Conservation (phyloP, 2,888 invertebrate genomes). For the Halocaridina rubra region DNA sequence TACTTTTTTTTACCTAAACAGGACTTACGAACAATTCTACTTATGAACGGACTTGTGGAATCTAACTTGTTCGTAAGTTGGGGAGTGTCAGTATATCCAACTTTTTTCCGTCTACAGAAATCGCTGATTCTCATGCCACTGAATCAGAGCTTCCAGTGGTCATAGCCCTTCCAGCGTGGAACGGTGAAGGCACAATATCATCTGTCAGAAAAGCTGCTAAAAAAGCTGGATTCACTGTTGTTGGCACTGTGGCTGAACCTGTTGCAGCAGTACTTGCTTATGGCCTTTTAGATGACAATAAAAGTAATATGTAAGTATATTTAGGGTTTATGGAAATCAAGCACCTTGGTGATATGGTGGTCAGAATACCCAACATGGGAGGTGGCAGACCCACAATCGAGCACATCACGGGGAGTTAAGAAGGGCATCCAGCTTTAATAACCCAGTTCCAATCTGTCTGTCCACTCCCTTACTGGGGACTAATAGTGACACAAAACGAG, state of each 20-base stretch:
- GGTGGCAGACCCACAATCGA: too few relatives aligned
- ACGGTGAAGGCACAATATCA: constrained; percentile 28
- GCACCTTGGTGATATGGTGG: too few relatives aligned
- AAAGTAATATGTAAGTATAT: constrained; percentile 36
- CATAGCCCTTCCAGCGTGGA: constrained; percentile 55
- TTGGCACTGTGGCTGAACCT: constrained; percentile 51
- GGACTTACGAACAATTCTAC: too few relatives aligned
- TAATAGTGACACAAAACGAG: too few relatives aligned
- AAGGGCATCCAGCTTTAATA: too few relatives aligned
- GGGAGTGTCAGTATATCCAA: background rate
- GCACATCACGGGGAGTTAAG: too few relatives aligned
- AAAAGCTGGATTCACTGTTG: constrained; percentile 50
- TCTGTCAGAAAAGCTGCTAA: constrained; percentile 40
- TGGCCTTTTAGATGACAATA: constrained; percentile 50
- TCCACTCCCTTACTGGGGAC: too few relatives aligned
- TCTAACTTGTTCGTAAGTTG: too few relatives aligned
- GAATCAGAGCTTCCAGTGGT: constrained; percentile 49
- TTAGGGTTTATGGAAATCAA: too few relatives aligned
- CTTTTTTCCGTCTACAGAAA: constrained; percentile 29
- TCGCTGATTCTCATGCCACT: constrained; percentile 46
- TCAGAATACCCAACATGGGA: too few relatives aligned
- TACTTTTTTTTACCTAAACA: background rate
- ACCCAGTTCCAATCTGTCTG: too few relatives aligned
- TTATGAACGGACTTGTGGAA: too few relatives aligned
- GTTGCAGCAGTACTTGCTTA: constrained; percentile 56